Conservation (phyloP, 2,113 vertebrate species). For the Loxodonta africana region DNA sequence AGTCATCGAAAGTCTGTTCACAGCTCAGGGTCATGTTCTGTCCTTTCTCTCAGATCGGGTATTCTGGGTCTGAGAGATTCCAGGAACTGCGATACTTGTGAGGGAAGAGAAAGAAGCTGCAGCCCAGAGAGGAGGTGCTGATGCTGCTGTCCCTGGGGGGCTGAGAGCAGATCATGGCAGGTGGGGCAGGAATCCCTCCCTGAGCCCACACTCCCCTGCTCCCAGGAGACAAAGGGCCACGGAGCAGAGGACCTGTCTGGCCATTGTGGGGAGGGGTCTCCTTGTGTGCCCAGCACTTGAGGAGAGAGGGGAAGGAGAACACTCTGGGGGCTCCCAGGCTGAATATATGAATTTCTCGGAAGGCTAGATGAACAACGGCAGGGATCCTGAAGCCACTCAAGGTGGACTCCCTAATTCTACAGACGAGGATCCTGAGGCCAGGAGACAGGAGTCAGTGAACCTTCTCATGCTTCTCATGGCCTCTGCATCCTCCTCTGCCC, state of each 20-base stretch:
- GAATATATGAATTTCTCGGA: neutral
- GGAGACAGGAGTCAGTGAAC: neutral
- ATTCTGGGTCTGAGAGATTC: constrained; percentile 58
- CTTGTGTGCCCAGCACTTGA: neutral
- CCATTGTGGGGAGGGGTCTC: neutral
- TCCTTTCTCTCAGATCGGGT: neutral
- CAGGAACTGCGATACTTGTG: neutral
- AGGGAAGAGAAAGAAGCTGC: neutral
- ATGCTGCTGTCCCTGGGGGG: fast-evolving
- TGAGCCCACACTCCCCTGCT: neutral
- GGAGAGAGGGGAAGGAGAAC: neutral
- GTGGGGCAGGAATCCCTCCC: neutral
- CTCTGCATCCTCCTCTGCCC: neutral
- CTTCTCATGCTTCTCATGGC: too few species aligned
- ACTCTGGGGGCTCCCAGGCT: neutral
- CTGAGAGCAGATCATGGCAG: neutral
- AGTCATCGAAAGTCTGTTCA: constrained; percentile 25
- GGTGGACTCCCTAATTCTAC: fast-evolving
- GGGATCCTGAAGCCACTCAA: neutral
- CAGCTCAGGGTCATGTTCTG: constrained; percentile 1
- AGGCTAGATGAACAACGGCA: neutral
- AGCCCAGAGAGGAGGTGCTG: fast-evolving
- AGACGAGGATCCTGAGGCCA: fast-evolving
- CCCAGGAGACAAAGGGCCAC: constrained; percentile 26
- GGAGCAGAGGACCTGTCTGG: neutral